Evolutionary conservation across 2,888 invertebrate species (phyloP).

Genomic region (Buathra laborator): DNA sequence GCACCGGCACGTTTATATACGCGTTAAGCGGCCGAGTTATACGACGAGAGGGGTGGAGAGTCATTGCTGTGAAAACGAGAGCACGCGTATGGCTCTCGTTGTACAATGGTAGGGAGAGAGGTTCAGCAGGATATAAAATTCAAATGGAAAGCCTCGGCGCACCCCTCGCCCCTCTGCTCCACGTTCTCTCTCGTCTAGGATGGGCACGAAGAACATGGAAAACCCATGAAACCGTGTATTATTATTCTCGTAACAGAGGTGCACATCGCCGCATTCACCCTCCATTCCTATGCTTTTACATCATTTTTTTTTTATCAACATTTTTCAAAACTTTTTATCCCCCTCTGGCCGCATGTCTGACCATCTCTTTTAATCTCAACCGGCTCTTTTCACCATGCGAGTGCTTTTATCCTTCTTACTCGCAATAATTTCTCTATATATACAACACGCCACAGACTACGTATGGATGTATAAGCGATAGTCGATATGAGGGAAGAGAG

Average conservation of each 20-base stretch:
- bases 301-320: slow-evolving; percentile 58
- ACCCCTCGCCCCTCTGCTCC: background rate
- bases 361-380: slow-evolving; percentile 2
- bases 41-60: slow-evolving; percentile 18
- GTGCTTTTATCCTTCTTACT: background rate
- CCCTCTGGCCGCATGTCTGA: slow-evolving; percentile 1
- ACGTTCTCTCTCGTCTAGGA: background rate
- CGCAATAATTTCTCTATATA: slow-evolving; percentile 3
- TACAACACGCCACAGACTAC: background rate
- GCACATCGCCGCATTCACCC: slow-evolving; percentile 11
- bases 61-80: slow-evolving; percentile 50
- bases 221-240: slow-evolving; percentile 73
- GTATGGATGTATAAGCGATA: background rate
- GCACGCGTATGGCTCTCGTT: slow-evolving; percentile 28
- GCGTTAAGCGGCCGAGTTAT: slow-evolving; percentile 57
- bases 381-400: background rate
- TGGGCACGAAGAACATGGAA: slow-evolving; percentile 45
- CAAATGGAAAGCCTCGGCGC: slow-evolving; percentile 68
- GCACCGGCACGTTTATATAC: slow-evolving; percentile 33
- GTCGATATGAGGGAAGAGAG: background rate
- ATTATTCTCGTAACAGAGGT: slow-evolving; percentile 68
- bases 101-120: slow-evolving; percentile 62
- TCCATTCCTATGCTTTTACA: slow-evolving; percentile 11
- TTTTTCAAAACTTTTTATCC: slow-evolving; percentile 51
- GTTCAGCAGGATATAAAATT: slow-evolving; percentile 73